Evolutionary conservation across 2,113 vertebrate genomes (phyloP).

Genomic region (Apodemus speciosus): DNA sequence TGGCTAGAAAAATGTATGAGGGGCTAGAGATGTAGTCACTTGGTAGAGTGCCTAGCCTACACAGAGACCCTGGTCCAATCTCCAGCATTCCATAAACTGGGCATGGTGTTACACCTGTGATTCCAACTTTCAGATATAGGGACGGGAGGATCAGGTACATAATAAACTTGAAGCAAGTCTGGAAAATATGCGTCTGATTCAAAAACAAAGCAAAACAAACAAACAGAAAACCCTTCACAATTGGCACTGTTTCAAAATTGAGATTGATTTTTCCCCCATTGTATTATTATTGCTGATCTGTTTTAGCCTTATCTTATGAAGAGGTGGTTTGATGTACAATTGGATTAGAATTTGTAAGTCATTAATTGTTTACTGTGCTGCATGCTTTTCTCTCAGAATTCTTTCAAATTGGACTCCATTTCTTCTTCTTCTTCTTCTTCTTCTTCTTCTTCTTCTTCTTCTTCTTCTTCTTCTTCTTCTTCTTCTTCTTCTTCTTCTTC

Average conservation of each 20-base stretch:
- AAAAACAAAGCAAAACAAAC: not conserved
- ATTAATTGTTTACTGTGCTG: not conserved
- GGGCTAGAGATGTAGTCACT: not conserved
- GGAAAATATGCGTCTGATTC: not conserved
- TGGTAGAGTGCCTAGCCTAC: not conserved
- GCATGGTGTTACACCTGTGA: not conserved
- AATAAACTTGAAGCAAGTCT: not conserved
- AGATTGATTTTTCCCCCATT: conserved; percentile 6
- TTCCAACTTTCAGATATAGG: not conserved
- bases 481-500: too few relatives aligned
- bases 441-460: too few relatives aligned
- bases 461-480: too few relatives aligned
- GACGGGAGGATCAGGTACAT: not conserved
- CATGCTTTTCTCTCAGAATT: conserved; percentile 28
- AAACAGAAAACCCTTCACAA: not conserved
- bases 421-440: too few relatives aligned
- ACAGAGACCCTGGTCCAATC: not conserved
- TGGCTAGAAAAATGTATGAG: not conserved
- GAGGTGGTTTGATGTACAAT: conserved; percentile 18
- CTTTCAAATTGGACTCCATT: too few relatives aligned
- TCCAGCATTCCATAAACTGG: not conserved
- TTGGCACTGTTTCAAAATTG: conserved; percentile 2
- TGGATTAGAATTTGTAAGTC: not conserved
- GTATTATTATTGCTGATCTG: not conserved
- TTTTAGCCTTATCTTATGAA: not conserved